phyloP scores from a whole-genome alignment of 2,888 invertebrate genomes.

The Gari tellinella region DNA sequence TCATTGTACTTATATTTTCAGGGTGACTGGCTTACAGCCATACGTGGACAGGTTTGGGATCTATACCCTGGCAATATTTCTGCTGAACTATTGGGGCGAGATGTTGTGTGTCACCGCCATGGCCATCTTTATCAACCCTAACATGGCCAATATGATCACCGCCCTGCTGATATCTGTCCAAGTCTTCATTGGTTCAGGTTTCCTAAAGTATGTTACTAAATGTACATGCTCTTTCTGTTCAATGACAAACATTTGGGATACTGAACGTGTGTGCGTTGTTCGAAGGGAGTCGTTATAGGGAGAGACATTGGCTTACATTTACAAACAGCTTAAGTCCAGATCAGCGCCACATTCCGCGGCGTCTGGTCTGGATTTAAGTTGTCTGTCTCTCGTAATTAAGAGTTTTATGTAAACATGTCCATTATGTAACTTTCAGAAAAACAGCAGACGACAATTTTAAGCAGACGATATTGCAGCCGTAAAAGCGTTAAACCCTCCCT shows the following conservation, averaged over 20 bases:
- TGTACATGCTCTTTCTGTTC: background rate
- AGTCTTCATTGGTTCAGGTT: constrained; percentile 73
- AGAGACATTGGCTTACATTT: too few relatives aligned
- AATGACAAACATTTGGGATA: background rate
- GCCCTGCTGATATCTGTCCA: constrained; percentile 70
- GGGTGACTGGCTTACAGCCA: constrained; percentile 70
- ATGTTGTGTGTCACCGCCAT: constrained; percentile 66
- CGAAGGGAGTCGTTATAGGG: too few relatives aligned
- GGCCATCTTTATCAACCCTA: constrained; percentile 71
- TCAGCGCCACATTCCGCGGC: too few relatives aligned
- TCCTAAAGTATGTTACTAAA: constrained; percentile 73
- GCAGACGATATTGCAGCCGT: too few relatives aligned
- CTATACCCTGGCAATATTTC: constrained; percentile 65
- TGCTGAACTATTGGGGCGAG: constrained; percentile 74
- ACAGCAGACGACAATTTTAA: too few relatives aligned
- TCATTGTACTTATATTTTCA: too few relatives aligned
- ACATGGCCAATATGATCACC: constrained; percentile 70
- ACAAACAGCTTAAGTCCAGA: too few relatives aligned
- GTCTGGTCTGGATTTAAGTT: too few relatives aligned
- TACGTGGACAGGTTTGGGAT: constrained; percentile 67
- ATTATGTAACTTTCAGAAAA: too few relatives aligned
- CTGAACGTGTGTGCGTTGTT: too few relatives aligned
- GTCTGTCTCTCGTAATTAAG: background rate
- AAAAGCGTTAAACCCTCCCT: too few relatives aligned
- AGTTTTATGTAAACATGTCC: too few relatives aligned